Conservation (phyloP, 2,888 invertebrate species). For the Leucophenga montana region DNA sequence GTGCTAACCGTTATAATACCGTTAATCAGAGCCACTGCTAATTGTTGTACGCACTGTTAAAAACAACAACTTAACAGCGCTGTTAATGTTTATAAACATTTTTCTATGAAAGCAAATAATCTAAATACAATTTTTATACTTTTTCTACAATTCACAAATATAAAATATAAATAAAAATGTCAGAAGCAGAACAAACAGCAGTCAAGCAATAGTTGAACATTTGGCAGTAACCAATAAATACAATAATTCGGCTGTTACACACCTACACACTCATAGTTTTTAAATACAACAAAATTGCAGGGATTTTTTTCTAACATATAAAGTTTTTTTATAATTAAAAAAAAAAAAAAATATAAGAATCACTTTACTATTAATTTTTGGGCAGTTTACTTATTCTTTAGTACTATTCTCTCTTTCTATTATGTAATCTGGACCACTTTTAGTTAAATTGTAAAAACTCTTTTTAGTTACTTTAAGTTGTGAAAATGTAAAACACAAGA, state of each 20-base stretch:
- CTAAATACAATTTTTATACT: constrained; percentile 47
- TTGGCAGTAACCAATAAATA: constrained; percentile 48
- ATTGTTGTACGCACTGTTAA: constrained; percentile 47
- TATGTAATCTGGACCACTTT: constrained; percentile 4
- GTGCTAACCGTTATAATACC: constrained; percentile 46
- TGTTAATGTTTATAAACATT: constrained; percentile 44
- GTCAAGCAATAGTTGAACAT: constrained; percentile 53
- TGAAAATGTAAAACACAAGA: constrained; percentile 44
- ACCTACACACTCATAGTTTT: constrained; percentile 47
- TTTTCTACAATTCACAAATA: constrained; percentile 41
- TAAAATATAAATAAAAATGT: constrained; percentile 39
- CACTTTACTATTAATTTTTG: constrained; percentile 1
- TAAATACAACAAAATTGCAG: constrained; percentile 69
- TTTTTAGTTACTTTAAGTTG: constrained; percentile 29
- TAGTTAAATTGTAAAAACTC: not conserved
- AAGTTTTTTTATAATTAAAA: constrained; percentile 36
- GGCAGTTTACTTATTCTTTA: not conserved
- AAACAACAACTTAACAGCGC: constrained; percentile 40
- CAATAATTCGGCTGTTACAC: constrained; percentile 54
- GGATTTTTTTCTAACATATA: constrained; percentile 57
- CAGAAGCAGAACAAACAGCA: constrained; percentile 25
- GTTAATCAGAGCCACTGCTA: constrained; percentile 18
- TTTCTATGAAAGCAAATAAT: constrained; percentile 39
- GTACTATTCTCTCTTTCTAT: constrained; percentile 8
- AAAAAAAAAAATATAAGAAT: constrained; percentile 31